These are phyloP conservation scores for Psophia crepitans DNA, from an alignment of 2,113 vertebrate genomes.

Conservation along the genomic window DNA sequence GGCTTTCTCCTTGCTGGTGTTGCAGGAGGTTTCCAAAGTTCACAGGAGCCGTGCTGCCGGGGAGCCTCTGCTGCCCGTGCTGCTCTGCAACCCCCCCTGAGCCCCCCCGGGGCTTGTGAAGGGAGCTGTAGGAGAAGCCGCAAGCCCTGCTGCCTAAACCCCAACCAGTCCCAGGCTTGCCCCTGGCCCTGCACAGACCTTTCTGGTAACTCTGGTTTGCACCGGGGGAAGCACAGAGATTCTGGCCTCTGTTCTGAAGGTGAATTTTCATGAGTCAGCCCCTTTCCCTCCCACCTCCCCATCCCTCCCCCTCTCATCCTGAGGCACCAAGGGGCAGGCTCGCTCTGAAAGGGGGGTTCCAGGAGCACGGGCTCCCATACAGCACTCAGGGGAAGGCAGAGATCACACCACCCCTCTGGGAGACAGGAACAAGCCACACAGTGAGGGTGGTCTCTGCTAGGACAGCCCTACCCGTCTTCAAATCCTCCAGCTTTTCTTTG, in stretches of 20 bases:
- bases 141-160: neutral
- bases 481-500: conserved; percentile 16
- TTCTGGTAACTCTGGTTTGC: neutral
- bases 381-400: neutral
- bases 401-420: neutral
- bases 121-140: neutral
- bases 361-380: neutral
- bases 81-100: neutral
- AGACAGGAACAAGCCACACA: neutral
- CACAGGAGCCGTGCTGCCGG: neutral
- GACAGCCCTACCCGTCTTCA: neutral
- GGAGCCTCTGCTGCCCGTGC: neutral
- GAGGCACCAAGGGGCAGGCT: neutral
- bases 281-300: neutral
- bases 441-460: neutral
- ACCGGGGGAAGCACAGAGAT: neutral
- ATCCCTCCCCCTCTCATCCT: neutral
- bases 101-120: neutral
- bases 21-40: neutral
- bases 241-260: neutral
- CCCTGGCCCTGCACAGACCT: neutral
- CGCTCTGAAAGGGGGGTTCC: neutral
- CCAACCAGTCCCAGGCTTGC: neutral
- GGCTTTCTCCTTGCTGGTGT: neutral
- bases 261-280: neutral